phyloP scores from a whole-genome alignment of 2,113 vertebrate species.

The Guaruba guarouba region DNA sequence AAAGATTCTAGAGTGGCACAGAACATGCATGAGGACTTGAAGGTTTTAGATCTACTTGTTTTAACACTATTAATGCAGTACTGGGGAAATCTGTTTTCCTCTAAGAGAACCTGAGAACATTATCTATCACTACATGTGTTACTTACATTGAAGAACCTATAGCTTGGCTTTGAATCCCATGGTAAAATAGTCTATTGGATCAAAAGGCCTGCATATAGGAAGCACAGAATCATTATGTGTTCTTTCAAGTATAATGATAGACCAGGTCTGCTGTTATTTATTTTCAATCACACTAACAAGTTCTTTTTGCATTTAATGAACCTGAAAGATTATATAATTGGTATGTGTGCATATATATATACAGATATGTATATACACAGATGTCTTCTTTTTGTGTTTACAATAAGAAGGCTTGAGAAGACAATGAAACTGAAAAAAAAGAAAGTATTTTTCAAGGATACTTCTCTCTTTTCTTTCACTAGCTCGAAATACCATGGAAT shows the following conservation, averaged over 20 bases:
- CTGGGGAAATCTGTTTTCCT: background rate
- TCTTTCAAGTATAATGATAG: background rate
- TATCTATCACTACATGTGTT: background rate
- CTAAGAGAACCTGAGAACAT: background rate
- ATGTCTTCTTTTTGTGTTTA: background rate
- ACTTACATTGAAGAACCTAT: background rate
- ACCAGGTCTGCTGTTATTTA: background rate
- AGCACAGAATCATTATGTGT: background rate
- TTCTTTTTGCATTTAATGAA: background rate
- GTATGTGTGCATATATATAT: background rate
- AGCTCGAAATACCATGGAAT: background rate
- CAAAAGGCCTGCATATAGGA: background rate
- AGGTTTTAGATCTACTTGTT: background rate
- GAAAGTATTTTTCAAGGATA: background rate
- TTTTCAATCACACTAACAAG: background rate
- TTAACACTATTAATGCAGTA: background rate
- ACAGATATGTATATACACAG: background rate
- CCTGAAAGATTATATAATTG: background rate
- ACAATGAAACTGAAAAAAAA: background rate
- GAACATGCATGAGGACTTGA: fast-evolving
- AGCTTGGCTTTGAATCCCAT: background rate
- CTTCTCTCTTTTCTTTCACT: background rate
- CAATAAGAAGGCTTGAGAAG: background rate
- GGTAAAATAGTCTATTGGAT: background rate
- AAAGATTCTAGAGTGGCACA: background rate